Base-by-base conservation (phyloP, 1,140 invertebrate species). In the Dendrolimus punctatus region DNA sequence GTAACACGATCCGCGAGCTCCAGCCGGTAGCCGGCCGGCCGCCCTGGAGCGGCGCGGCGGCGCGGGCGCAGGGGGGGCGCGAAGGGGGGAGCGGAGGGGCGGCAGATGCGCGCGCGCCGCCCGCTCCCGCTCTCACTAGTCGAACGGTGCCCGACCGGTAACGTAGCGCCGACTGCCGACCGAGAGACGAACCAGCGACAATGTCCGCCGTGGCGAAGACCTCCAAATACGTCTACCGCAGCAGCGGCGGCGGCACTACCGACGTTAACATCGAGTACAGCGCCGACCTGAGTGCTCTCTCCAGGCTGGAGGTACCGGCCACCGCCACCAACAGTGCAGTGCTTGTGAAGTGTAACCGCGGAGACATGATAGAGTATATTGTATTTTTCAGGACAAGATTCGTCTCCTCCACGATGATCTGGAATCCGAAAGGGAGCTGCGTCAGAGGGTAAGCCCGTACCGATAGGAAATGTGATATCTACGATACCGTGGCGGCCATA, bases 401-500 rank as follows among this genome's bases (percentile, higher is more conserved):
- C 95, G 97, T 88, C 95, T 98, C 77, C 91, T 99, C 74, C 95
- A 97, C 79, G 97, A 98, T 92, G 97, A 98, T 91, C 91, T 98
- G 90, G 97, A 98, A 92, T 93, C 93, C 86, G 97, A 98, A 91
- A 94, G 97, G 87, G 97, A 98, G 90, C 91, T 98, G 84, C 94
- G 97, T 89, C 94, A 97, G 91, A 95, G 97, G 92, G 97, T 98
- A 91, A 96, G 94, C 62, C 50, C 53, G 67, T 57, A 57, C 64
- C 23, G 23, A 71, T 69, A 68, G 73, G 82, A 84, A 85, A 85
- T 70, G 77, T 81, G 82, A 85, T 85, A 79, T 73, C 66, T 51
- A 68, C 58, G 60, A 53, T 23, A 1, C 54, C 67, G 70, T 66
- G 63, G 64, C 68, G 57, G 64, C 82, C 79, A 73, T 76, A 82